Evolutionary conservation across 2,113 vertebrate species (phyloP), one percentile per base, ranked within the genome.

Genomic region (Silurus meridionalis): DNA sequence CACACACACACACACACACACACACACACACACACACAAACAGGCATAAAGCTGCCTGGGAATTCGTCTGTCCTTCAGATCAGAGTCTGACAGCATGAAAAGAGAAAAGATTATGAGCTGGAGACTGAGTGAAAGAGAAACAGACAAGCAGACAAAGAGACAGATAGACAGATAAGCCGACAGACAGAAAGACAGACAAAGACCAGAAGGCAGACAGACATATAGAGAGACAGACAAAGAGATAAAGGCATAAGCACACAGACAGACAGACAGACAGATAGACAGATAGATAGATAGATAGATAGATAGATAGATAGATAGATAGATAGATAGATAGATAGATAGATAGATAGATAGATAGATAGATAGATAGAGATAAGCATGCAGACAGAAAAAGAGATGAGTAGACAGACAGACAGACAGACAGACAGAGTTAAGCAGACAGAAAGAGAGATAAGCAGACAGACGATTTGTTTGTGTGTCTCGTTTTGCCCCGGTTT

Each of bases 31-130:
- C n/a, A 79, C n/a, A 87, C 87, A 48, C 64, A 87, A 66, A 67
- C 69, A 78, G 37, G 37, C 86, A 37, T 37, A 87, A 52, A 82
- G 50, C 79, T 85, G 83, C 75, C 85, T 85, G 87, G 64, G 81
- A 85, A 72, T 67, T 63, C 37, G 15, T 0, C 9, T 64, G 80
- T 82, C 60, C 60, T 82, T 14, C 17, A 64, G 80, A 63, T 88
- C 79, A 85, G 60, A 77, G 60, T 66, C 55, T 37, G 77, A 84
- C 80, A 84, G 86, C 83, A 57, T 37, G 53, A 28, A 78, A 78
- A 78, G 53, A 58, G 53, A 58, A 79, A 79, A 28, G 77, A 79
- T 57, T 58, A 79, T 4, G 4, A 28, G 77, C 52, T 25, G 21
- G 75, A 74, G 82, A 60, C 48, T 17, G 71, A 37, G 6, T 6